These are phyloP conservation scores for Hypena proboscidalis DNA, from an alignment of 2,888 invertebrate genomes.

Conservation along the genomic window DNA sequence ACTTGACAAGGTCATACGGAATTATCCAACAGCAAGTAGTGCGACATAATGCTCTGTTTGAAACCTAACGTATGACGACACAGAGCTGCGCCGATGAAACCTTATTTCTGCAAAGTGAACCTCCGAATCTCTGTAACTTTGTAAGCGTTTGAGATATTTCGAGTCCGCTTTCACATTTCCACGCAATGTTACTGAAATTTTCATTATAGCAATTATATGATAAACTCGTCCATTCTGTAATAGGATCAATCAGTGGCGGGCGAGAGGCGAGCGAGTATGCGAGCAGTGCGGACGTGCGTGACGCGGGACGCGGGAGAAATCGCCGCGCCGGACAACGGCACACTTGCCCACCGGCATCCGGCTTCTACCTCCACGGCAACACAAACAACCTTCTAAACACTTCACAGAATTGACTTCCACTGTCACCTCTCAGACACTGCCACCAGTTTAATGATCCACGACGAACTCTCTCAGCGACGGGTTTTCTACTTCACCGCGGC, in stretches of 20 bases:
- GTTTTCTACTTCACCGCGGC: slow-evolving; percentile 41
- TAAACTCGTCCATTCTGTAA: slow-evolving; percentile 64
- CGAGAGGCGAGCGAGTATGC: slow-evolving; percentile 59
- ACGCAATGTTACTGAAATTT: slow-evolving; percentile 22
- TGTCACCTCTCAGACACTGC: slow-evolving; percentile 43
- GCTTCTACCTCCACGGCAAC: slow-evolving; percentile 52
- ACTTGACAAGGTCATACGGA: too few relatives aligned
- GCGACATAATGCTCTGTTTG: too few relatives aligned
- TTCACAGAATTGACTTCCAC: slow-evolving; percentile 34
- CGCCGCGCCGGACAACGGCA: slow-evolving; percentile 65
- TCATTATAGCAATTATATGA: too few relatives aligned
- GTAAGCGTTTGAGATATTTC: too few relatives aligned
- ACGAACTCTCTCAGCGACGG: slow-evolving; percentile 42
- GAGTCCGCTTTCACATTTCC: too few relatives aligned
- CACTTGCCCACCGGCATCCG: slow-evolving; percentile 71
- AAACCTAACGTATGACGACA: too few relatives aligned
- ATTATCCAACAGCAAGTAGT: too few relatives aligned
- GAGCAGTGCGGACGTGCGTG: slow-evolving; percentile 73
- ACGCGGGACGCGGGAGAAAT: slow-evolving; percentile 79
- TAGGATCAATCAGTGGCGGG: slow-evolving; percentile 61
- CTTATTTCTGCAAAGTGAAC: too few relatives aligned
- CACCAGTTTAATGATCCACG: slow-evolving; percentile 36
- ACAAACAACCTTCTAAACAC: slow-evolving; percentile 43
- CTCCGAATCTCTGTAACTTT: too few relatives aligned
- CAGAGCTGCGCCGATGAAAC: too few relatives aligned